phyloP scores from a whole-genome alignment of 2,113 vertebrate species.

The Felis chaus region DNA sequence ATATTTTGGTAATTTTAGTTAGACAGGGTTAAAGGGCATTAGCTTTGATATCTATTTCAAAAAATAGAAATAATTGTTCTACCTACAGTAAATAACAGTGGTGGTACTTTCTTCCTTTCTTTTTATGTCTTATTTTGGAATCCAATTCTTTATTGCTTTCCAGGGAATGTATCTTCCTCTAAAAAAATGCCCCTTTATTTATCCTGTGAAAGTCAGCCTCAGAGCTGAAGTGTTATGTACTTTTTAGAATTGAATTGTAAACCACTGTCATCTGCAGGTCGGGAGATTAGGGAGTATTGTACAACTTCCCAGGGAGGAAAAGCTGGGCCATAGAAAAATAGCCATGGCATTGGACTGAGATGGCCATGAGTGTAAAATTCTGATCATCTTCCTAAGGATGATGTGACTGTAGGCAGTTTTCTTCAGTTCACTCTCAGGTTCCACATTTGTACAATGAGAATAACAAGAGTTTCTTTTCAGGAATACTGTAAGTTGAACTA shows the following conservation, averaged over 20 bases:
- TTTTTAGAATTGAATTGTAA: slow-evolving; percentile 14
- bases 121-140: not conserved
- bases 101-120: not conserved
- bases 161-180: not conserved
- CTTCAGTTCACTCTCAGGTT: not conserved
- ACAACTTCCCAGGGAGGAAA: not conserved
- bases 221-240: not conserved
- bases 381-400: not conserved
- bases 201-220: slow-evolving; percentile 13
- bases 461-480: not conserved
- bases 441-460: not conserved
- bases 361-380: not conserved
- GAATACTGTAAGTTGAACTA: not conserved
- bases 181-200: not conserved
- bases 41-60: not conserved
- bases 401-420: not conserved
- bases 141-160: not conserved
- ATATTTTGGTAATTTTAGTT: not conserved
- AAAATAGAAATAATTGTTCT: not conserved
- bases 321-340: not conserved
- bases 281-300: not conserved
- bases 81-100: not conserved
- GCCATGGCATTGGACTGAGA: not conserved
- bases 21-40: not conserved
- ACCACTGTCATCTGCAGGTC: not conserved